phyloP scores from a whole-genome alignment of 2,888 invertebrate genomes.

The Drosophila merina region DNA sequence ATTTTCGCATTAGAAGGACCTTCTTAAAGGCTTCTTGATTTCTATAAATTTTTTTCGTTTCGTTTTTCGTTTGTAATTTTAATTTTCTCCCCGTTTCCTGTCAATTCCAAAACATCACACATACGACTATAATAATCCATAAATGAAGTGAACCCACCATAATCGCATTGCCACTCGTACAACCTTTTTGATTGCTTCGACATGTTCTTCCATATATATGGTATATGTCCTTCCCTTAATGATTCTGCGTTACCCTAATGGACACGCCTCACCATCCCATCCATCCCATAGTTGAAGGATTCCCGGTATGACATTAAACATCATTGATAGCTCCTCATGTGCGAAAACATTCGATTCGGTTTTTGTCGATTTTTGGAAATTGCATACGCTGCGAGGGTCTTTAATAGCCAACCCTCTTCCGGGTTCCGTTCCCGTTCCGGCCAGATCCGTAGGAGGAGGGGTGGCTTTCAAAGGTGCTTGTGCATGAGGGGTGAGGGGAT shows the following conservation, averaged over 20 bases:
- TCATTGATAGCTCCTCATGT: constrained; percentile 43
- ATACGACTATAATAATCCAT: background rate
- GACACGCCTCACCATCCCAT: constrained; percentile 29
- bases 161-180: constrained; percentile 14
- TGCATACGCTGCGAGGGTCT: constrained; percentile 29
- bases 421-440: constrained; percentile 31
- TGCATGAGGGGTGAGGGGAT: background rate
- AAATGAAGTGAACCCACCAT: constrained; percentile 5
- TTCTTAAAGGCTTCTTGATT: background rate
- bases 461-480: background rate
- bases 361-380: constrained; percentile 35
- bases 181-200: constrained; percentile 16
- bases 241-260: constrained; percentile 28
- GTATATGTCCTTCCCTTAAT: constrained; percentile 23
- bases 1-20: background rate
- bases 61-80: background rate
- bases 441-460: background rate
- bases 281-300: constrained; percentile 35
- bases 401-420: constrained; percentile 42
- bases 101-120: background rate
- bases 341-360: constrained; percentile 33
- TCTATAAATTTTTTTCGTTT: background rate
- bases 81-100: background rate
- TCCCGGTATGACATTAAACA: constrained; percentile 37
- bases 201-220: background rate